A percentile compares a stretch with the other conserved stretches of the same genome.
These are phyloP conservation scores for Brienomyrus longianalis DNA, from an alignment of 2,113 vertebrate genomes.

Conservation along the genomic window DNA sequence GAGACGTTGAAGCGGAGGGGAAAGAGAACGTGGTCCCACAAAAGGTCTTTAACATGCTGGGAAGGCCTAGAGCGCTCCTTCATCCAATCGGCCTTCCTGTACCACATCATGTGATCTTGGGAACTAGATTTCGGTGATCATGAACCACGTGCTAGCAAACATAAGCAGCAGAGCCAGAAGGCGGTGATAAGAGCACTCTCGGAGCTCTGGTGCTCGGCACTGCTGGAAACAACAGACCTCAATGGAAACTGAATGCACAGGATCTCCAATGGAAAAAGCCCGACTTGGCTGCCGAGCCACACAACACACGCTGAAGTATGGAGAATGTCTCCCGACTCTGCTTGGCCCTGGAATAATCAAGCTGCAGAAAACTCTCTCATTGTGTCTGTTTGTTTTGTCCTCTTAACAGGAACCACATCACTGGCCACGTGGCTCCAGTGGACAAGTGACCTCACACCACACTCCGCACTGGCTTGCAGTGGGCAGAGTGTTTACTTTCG, in stretches of 20 bases:
- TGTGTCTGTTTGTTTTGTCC: constrained; percentile 26
- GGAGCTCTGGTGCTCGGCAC: background rate
- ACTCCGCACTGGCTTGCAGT: constrained; percentile 50
- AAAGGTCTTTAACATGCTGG: background rate
- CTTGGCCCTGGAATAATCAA: background rate
- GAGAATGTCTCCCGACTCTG: background rate
- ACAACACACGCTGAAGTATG: background rate
- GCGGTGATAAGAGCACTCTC: background rate
- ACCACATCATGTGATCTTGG: background rate
- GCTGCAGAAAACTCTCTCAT: background rate
- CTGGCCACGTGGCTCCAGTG: constrained; percentile 46
- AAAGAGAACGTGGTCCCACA: background rate
- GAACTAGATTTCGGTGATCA: background rate
- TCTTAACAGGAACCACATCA: constrained; percentile 35
- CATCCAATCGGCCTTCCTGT: background rate
- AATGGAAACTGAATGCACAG: background rate
- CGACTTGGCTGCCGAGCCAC: background rate
- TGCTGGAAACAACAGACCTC: background rate
- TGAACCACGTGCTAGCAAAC: background rate
- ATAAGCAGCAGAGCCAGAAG: background rate
- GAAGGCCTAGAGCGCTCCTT: background rate
- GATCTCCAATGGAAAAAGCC: background rate
- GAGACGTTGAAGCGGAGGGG: background rate
- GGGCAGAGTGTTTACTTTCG: constrained; percentile 51
- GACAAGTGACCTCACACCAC: constrained; percentile 45